These are phyloP conservation scores for Tetragnatha montana DNA, from an alignment of 2,888 invertebrate genomes.

Conservation along the genomic window DNA sequence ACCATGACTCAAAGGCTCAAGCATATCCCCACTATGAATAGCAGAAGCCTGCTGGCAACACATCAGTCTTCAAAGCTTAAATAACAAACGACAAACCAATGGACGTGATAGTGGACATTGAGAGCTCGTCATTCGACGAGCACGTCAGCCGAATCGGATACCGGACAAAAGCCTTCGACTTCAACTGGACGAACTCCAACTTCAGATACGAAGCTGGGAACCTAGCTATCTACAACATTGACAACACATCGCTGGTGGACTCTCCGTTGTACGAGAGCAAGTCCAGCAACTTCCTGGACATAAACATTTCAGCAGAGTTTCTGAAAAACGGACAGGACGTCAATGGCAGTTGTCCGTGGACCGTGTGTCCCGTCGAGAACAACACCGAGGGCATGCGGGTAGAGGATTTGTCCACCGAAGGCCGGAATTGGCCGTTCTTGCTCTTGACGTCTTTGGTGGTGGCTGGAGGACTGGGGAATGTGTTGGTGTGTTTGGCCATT, in stretches of 20 bases:
- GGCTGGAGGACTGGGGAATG: slow-evolving; percentile 92
- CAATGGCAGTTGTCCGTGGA: slow-evolving; percentile 27
- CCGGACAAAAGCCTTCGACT: slow-evolving; percentile 1
- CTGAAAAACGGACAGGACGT: slow-evolving; percentile 3
- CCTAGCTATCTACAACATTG: slow-evolving; percentile 15
- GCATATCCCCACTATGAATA: neutral
- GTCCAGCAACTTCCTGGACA: slow-evolving; percentile 31
- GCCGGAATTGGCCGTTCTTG: slow-evolving; percentile 88
- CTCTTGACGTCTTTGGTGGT: slow-evolving; percentile 90
- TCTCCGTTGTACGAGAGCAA: slow-evolving; percentile 30
- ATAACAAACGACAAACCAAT: slow-evolving; percentile 8
- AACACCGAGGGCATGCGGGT: neutral
- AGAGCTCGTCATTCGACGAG: neutral
- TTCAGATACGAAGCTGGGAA: neutral
- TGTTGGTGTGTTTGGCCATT: slow-evolving; percentile 94
- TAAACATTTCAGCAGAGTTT: slow-evolving; percentile 55
- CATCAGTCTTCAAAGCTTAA: neutral
- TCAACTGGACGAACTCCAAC: neutral
- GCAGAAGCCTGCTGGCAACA: neutral
- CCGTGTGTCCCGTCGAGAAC: slow-evolving; percentile 9
- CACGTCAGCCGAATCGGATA: neutral
- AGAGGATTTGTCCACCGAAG: slow-evolving; percentile 6
- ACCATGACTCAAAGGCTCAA: neutral
- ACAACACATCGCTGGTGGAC: slow-evolving; percentile 47
- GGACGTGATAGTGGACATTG: slow-evolving; percentile 21